Conservation (phyloP, 2,888 invertebrate genomes). For the Spicauda simplicius region DNA sequence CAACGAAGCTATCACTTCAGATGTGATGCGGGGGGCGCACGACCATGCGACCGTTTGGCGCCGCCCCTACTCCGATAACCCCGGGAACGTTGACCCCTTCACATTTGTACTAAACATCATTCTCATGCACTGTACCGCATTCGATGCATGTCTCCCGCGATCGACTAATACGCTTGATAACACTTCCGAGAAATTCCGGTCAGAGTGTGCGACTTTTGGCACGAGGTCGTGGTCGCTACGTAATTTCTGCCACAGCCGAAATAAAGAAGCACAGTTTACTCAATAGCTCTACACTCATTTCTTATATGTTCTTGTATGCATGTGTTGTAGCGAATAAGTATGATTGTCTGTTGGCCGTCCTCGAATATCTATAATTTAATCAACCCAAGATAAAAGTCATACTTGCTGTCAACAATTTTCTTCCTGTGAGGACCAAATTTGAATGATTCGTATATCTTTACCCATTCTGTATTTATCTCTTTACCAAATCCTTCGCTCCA, state of each 20-base stretch:
- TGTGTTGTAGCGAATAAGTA: too few species aligned
- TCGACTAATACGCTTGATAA: conserved; percentile 29
- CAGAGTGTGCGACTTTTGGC: not conserved
- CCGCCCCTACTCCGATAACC: conserved; percentile 78
- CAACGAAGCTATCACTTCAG: conserved; percentile 20
- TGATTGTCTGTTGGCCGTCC: too few species aligned
- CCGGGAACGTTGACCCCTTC: conserved; percentile 76
- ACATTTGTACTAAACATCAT: conserved; percentile 72
- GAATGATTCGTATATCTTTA: too few species aligned
- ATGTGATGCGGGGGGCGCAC: conserved; percentile 39
- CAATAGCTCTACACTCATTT: too few species aligned
- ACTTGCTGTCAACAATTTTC: too few species aligned
- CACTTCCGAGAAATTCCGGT: conserved; percentile 23
- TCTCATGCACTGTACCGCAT: conserved; percentile 51
- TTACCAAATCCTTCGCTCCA: too few species aligned
- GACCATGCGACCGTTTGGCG: conserved; percentile 76
- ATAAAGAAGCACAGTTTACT: too few species aligned
- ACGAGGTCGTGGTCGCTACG: not conserved
- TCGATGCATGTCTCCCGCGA: conserved; percentile 49
- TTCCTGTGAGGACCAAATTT: too few species aligned
- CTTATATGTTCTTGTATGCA: too few species aligned
- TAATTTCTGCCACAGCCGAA: not conserved
- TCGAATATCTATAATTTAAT: too few species aligned
- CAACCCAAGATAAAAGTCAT: too few species aligned
- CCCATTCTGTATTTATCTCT: too few species aligned